Evolutionary conservation across 1,140 invertebrate species (phyloP).

Genomic region (Lepidurus couesii): DNA sequence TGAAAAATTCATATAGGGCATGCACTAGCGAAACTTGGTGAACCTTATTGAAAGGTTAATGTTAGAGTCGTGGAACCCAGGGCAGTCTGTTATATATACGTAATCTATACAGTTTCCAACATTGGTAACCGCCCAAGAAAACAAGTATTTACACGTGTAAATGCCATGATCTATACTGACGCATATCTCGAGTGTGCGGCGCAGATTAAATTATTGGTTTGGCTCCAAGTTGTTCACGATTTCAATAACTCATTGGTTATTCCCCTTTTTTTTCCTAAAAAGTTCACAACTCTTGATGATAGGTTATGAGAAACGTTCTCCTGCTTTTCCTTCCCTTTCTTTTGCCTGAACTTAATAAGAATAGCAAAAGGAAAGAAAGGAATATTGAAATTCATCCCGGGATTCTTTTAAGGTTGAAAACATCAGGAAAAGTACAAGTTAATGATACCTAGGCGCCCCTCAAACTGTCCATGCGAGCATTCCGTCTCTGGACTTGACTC

Average conservation of each 20-base stretch:
- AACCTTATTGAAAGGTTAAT: constrained; percentile 15
- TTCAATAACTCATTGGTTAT: constrained; percentile 12
- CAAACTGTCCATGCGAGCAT: background rate
- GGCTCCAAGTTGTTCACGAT: constrained; percentile 1
- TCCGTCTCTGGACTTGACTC: constrained; percentile 4
- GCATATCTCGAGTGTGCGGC: background rate
- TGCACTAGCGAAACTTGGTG: background rate
- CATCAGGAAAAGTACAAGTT: background rate
- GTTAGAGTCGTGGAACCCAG: background rate
- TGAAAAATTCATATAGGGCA: background rate
- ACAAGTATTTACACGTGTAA: constrained; percentile 22
- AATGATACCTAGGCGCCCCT: constrained; percentile 14
- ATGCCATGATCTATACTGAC: background rate
- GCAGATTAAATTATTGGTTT: background rate
- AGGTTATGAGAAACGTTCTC: constrained; percentile 9
- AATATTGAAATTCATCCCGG: background rate
- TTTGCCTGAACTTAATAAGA: background rate
- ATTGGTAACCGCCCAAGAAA: background rate
- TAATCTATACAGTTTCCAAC: constrained; percentile 2
- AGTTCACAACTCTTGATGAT: background rate
- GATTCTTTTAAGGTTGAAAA: background rate
- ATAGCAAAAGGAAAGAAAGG: background rate
- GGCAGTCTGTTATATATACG: constrained; percentile 19
- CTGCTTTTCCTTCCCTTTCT: background rate
- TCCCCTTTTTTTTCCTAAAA: background rate